These are phyloP conservation scores for Margarornis squamiger DNA, from an alignment of 2,797 vertebrate genomes.

Conservation along the genomic window DNA sequence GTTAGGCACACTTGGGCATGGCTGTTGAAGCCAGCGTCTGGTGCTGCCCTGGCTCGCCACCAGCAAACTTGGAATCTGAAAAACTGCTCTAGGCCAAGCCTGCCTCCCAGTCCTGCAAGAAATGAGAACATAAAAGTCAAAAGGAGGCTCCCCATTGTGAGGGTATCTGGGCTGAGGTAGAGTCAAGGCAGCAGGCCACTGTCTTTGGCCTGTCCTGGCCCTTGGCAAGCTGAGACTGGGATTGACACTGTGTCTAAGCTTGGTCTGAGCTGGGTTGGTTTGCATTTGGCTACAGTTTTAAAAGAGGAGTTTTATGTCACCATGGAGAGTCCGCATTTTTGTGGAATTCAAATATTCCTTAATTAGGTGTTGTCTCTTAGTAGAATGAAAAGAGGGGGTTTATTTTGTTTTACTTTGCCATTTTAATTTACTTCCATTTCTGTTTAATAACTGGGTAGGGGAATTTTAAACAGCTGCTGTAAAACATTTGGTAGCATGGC, in stretches of 20 bases:
- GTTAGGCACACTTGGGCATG: neutral
- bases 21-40: neutral
- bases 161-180: neutral
- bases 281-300: conserved; percentile 40
- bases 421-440: conserved; percentile 71
- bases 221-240: rapidly evolving
- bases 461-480: conserved; percentile 69
- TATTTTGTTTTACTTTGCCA: conserved; percentile 69
- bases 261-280: neutral
- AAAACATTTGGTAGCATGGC: conserved; percentile 35
- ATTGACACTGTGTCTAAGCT: rapidly evolving
- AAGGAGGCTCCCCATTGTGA: neutral
- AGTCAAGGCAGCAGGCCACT: neutral
- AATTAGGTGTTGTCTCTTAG: conserved; percentile 75
- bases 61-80: conserved; percentile 18
- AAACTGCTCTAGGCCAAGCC: neutral
- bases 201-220: neutral
- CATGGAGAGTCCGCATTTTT: conserved; percentile 65
- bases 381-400: conserved; percentile 63
- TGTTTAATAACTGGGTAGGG: conserved; percentile 75
- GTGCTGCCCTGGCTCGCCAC: neutral
- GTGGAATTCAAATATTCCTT: conserved; percentile 75
- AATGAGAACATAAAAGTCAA: neutral
- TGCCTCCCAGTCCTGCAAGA: neutral
- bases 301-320: conserved; percentile 63